Evolutionary conservation across 2,888 invertebrate genomes (phyloP).

Genomic region (Zeuzera pyrina): DNA sequence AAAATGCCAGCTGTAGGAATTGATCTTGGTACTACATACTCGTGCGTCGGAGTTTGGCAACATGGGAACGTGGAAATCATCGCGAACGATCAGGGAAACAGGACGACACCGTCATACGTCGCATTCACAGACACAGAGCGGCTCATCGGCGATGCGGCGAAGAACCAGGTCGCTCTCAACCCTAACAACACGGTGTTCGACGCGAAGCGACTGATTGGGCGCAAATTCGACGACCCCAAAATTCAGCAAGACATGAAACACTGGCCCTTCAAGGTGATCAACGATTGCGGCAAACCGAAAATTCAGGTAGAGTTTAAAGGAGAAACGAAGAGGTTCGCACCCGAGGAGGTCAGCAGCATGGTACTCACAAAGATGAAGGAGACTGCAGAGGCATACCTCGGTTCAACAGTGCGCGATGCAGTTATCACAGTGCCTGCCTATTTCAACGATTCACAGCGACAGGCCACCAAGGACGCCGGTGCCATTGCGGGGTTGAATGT

Average conservation of each 20-base stretch:
- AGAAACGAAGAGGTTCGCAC: conserved; percentile 75
- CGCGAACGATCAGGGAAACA: conserved; percentile 78
- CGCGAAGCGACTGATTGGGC: conserved; percentile 87
- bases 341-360: conserved; percentile 83
- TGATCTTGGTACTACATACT: conserved; percentile 72
- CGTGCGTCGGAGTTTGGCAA: conserved; percentile 68
- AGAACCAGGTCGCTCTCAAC: conserved; percentile 81
- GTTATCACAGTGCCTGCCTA: conserved; percentile 89
- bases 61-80: conserved; percentile 84
- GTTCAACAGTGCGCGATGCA: conserved; percentile 76
- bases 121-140: conserved; percentile 81
- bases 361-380: conserved; percentile 88
- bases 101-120: conserved; percentile 82
- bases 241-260: conserved; percentile 86
- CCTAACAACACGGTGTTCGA: conserved; percentile 82
- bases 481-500: conserved; percentile 90
- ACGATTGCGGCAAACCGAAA: conserved; percentile 77
- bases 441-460: conserved; percentile 81
- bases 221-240: conserved; percentile 79
- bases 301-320: conserved; percentile 79
- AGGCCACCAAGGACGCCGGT: conserved; percentile 92
- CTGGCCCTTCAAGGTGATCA: conserved; percentile 86
- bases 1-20: conserved; percentile 71
- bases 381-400: conserved; percentile 82
- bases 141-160: conserved; percentile 79